phyloP scores from a whole-genome alignment of 1,140 invertebrate species.

The Cydia fagiglandana region DNA sequence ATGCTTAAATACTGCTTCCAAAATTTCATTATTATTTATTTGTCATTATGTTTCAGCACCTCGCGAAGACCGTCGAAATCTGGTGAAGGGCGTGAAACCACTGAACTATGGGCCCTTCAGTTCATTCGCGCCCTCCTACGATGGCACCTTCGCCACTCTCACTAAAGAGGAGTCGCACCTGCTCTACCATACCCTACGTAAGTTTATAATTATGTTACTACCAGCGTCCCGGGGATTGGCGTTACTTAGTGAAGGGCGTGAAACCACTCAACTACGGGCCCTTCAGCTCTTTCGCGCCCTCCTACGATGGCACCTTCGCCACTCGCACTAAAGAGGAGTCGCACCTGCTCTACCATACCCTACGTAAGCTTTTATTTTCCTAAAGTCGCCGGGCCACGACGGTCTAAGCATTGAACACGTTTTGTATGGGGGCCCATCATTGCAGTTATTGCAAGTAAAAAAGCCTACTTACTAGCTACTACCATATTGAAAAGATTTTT shows the following conservation, averaged over 20 bases:
- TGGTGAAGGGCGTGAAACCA: conserved; percentile 93
- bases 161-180: conserved; percentile 96
- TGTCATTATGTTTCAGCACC: no score
- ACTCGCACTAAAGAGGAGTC: conserved; percentile 96
- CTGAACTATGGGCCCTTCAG: conserved; percentile 97
- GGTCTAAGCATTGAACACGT: no score
- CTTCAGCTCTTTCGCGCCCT: conserved; percentile 96
- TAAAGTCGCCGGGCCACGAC: no score
- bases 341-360: conserved; percentile 93
- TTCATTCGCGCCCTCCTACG: conserved; percentile 96
- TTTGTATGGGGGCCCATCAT: no score
- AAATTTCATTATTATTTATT: no score
- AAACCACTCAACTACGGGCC: conserved; percentile 96
- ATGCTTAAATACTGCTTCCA: no score
- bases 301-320: conserved; percentile 96
- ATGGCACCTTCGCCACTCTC: conserved; percentile 96
- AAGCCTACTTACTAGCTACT: no score
- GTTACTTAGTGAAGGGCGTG: conserved; percentile 93
- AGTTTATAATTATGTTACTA: no score
- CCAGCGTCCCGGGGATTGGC: conserved; percentile 95
- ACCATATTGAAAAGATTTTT: no score
- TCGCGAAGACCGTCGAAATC: conserved; percentile 93
- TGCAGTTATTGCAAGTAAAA: no score
- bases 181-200: conserved; percentile 93
- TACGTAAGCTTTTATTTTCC: no score